phyloP scores from a whole-genome alignment of 92 coral and sea anemone species.

The Micromussa lordhowensis region DNA sequence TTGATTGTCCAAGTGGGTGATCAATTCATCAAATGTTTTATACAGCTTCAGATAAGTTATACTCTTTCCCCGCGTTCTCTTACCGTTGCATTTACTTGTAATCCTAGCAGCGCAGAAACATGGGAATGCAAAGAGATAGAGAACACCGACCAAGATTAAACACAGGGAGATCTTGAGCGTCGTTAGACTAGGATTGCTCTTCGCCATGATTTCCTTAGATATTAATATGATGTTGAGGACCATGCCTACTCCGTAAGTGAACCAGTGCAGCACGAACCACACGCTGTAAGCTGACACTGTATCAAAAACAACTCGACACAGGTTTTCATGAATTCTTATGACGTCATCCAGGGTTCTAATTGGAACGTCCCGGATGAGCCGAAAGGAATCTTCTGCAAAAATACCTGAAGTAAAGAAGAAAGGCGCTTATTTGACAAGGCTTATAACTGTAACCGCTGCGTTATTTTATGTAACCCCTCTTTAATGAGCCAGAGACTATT shows the following conservation, averaged over 20 bases:
- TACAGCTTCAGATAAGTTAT: not conserved
- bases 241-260: slow-evolving; percentile 66
- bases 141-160: slow-evolving; percentile 22
- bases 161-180: slow-evolving; percentile 20
- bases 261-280: slow-evolving; percentile 84
- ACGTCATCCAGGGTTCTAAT: slow-evolving; percentile 40
- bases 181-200: not conserved
- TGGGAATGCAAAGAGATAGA: slow-evolving; percentile 69
- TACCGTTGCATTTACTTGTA: slow-evolving; percentile 75
- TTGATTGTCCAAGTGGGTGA: too few relatives aligned
- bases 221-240: slow-evolving; percentile 52
- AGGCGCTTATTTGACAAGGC: not conserved
- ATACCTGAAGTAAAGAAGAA: not conserved
- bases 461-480: not conserved
- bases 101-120: slow-evolving; percentile 81
- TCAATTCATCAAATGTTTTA: not conserved
- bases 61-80: not conserved
- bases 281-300: slow-evolving; percentile 77
- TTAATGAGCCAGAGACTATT: too few relatives aligned
- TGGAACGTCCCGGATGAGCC: slow-evolving; percentile 33
- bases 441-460: too few relatives aligned
- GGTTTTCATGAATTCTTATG: slow-evolving; percentile 68
- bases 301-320: slow-evolving; percentile 65
- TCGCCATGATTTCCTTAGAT: slow-evolving; percentile 44
- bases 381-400: slow-evolving; percentile 36